These are phyloP conservation scores for Paradoxurus hermaphroditus DNA, from an alignment of 2,113 vertebrate genomes.

Conservation along the genomic window DNA sequence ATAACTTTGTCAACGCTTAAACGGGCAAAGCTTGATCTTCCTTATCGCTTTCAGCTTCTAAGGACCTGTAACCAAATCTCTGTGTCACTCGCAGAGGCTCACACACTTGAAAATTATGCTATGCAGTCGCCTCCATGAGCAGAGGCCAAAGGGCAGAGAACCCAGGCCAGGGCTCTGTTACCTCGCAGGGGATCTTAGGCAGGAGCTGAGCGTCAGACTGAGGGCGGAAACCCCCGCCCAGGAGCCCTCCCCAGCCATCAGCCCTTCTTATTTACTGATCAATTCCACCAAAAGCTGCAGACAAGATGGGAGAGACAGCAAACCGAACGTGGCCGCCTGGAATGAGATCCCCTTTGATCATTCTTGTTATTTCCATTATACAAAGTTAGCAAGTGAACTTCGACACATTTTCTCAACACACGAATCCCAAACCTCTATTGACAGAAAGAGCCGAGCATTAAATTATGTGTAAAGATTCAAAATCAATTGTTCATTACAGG, in stretches of 20 bases:
- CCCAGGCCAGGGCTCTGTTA: not conserved
- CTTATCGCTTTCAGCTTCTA: not conserved
- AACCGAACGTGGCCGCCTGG: not conserved
- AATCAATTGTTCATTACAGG: constrained; percentile 38
- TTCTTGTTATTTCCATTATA: not conserved
- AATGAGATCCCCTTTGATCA: not conserved
- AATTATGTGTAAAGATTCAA: constrained; percentile 39
- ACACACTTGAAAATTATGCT: not conserved
- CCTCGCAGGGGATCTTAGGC: not conserved
- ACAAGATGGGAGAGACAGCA: not conserved
- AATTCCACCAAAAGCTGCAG: not conserved
- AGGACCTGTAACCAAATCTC: not conserved
- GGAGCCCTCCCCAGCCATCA: not conserved
- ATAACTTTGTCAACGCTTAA: not conserved
- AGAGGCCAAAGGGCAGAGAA: not conserved
- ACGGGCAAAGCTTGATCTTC: not conserved
- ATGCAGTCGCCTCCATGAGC: not conserved
- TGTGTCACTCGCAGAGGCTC: not conserved
- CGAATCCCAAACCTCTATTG: not conserved
- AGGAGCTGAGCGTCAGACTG: not conserved
- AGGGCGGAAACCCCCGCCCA: not conserved
- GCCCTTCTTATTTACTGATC: not conserved
- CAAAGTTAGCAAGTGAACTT: constrained; percentile 14
- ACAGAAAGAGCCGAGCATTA: constrained; percentile 24
- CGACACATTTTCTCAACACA: not conserved